Evolutionary conservation across 1,140 invertebrate species (phyloP), one percentile per base, ranked within the genome.

Genomic region (Pectinophora gossypiella): DNA sequence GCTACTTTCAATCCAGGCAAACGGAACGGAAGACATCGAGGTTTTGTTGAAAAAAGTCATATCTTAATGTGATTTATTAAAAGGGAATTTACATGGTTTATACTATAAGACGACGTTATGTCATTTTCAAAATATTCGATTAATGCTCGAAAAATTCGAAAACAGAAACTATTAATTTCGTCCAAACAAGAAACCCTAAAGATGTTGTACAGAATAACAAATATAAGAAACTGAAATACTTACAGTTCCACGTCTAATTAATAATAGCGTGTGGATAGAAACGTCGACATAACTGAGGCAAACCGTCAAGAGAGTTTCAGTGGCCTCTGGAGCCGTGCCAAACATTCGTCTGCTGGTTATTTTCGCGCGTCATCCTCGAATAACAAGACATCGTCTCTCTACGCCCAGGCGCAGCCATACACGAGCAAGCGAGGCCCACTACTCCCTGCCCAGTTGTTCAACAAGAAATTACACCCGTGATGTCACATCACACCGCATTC

Each of bases 311-410:
- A 72, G 69, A 74, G 55, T 70, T 68, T 69, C 63, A 64, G 68
- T 64, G 76, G 74, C 72, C 71, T 69, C 76, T 84, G 80, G 80
- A 79, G 13, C 55, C 21, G n/a, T 68, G 80, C 80, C 80, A 84
- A 75, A 68, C 49, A 73, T 64, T 81, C 63, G 63, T 70, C 65
- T 71, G 66, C 58, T 69, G 69, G 80, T 73, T 84, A 81, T 84
- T 81, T 79, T 81, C 62, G 71, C 72, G 50, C 64, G 70, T 79
- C 71, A 79, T 77, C 71, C 63, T 60, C 72, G 56, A 67, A 76
- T 72, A 70, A 70, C 71, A 68, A 75, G 62, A 68, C 68, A 72
- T 67, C 64, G 10, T 40, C 36, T 40, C 36, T 27, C 23, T 27
- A 27, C 23, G 12, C 5, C 12, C 12, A 27, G 23, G 5, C 12